Percentiles rank a stretch among this genome's conserved stretches.
Evolutionary conservation across 2,113 vertebrate species (phyloP).

Genomic region (Xenus cinereus): DNA sequence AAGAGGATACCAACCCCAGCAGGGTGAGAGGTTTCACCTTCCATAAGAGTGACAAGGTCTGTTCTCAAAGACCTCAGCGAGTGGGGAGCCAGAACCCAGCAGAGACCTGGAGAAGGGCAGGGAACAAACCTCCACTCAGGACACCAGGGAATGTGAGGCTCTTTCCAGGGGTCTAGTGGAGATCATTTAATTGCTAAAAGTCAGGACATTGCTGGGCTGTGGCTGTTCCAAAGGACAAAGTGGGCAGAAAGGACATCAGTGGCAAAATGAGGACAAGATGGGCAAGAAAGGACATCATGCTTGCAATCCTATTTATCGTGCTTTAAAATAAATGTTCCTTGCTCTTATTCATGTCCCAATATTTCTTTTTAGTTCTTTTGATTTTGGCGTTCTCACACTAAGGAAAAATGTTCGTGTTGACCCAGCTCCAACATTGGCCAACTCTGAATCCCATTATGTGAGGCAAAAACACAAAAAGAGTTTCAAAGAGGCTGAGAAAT

Average conservation of each 20-base stretch:
- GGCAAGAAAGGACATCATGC: not conserved
- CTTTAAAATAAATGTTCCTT: not conserved
- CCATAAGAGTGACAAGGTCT: not conserved
- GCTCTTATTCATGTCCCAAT: not conserved
- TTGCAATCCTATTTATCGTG: not conserved
- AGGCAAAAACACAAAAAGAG: not conserved
- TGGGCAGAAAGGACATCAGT: not conserved
- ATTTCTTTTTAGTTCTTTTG: not conserved
- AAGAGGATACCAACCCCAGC: not conserved
- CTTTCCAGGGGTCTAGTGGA: not conserved
- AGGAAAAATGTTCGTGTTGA: not conserved
- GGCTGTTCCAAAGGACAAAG: not conserved
- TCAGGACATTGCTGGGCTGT: not conserved
- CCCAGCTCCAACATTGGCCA: not conserved
- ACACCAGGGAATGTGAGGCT: not conserved
- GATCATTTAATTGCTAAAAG: not conserved
- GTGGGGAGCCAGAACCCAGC: not conserved
- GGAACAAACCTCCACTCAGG: not conserved
- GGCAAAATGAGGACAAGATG: not conserved
- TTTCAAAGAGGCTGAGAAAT: not conserved
- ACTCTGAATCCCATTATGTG: not conserved
- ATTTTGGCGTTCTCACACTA: not conserved
- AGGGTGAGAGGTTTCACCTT: not conserved
- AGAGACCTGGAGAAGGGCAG: not conserved
- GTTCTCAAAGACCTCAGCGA: accelerated